Evolutionary conservation across 2,888 invertebrate genomes (phyloP).

Genomic region (Cheilosia urbana): DNA sequence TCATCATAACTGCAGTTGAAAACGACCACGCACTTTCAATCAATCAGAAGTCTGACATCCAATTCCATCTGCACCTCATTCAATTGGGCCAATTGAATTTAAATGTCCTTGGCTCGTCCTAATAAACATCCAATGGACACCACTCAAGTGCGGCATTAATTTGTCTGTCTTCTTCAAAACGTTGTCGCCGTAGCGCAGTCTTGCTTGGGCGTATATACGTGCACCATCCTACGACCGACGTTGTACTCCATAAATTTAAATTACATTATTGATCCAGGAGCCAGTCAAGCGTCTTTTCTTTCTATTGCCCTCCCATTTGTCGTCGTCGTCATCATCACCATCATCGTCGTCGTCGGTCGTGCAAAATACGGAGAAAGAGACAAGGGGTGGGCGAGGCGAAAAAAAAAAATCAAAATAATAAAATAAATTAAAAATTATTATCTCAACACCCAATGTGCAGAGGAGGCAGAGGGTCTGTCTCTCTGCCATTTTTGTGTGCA

Average conservation of each 20-base stretch:
- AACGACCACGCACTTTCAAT: slow-evolving; percentile 27
- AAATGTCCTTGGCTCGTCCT: slow-evolving; percentile 65
- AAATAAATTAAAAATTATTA: slow-evolving; percentile 75
- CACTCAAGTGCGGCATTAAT: slow-evolving; percentile 70
- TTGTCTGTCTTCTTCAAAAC: slow-evolving; percentile 64
- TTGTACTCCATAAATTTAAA: slow-evolving; percentile 74
- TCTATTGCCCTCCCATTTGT: slow-evolving; percentile 42
- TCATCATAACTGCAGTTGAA: slow-evolving; percentile 1
- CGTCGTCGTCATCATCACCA: slow-evolving; percentile 15
- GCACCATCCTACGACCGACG: slow-evolving; percentile 20
- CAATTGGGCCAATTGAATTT: slow-evolving; percentile 69
- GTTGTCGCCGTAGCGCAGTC: slow-evolving; percentile 34
- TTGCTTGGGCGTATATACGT: slow-evolving; percentile 18
- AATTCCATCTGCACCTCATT: slow-evolving; percentile 52
- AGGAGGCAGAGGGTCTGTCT: background rate
- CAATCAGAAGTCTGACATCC: slow-evolving; percentile 60
- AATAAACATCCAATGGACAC: slow-evolving; percentile 74
- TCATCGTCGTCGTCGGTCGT: slow-evolving; percentile 32
- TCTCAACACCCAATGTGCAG: slow-evolving; percentile 39
- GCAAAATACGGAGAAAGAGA: slow-evolving; percentile 24
- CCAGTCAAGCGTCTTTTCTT: slow-evolving; percentile 60
- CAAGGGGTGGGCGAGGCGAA: background rate
- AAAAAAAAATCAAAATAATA: slow-evolving; percentile 51
- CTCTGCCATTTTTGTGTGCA: background rate
- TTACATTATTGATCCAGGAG: slow-evolving; percentile 73